Percentiles rank a stretch among this genome's conserved stretches.
Evolutionary conservation across 2,113 vertebrate species (phyloP).

Genomic region (Echinops telfairi): DNA sequence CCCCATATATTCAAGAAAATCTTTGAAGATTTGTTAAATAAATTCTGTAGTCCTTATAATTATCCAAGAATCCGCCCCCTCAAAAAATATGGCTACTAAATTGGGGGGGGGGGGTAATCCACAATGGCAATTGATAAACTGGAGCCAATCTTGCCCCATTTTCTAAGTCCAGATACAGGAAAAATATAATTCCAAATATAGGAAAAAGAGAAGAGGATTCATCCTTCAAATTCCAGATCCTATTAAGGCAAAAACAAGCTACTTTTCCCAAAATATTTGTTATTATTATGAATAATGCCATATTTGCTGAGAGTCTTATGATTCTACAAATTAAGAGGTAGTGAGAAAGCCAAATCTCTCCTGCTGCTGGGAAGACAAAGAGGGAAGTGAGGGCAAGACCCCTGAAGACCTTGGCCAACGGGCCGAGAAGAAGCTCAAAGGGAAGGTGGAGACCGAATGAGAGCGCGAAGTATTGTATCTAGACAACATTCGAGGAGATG

Average conservation of each 20-base stretch:
- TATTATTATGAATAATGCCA: not conserved
- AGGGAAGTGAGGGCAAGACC: not conserved
- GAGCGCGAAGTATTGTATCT: not conserved
- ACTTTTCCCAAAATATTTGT: not conserved
- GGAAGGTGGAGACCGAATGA: not conserved
- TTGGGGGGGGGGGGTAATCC: not conserved
- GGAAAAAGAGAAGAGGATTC: not conserved
- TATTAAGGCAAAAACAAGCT: not conserved
- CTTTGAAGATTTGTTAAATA: not conserved
- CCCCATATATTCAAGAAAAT: not conserved
- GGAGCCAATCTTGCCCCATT: not conserved
- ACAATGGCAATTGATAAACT: not conserved
- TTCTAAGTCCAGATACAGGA: not conserved
- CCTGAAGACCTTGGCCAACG: not conserved
- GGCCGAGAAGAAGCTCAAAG: not conserved
- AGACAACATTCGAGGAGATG: not conserved
- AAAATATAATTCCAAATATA: not conserved
- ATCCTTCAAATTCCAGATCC: not conserved
- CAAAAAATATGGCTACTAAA: not conserved
- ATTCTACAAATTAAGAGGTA: not conserved
- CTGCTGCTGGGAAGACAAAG: not conserved
- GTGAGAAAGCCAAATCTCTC: not conserved
- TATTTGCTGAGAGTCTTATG: not conserved
- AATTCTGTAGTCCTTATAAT: not conserved
- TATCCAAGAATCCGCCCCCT: not conserved